Base-by-base conservation (phyloP, 2,113 vertebrate genomes). In the Microcebus griseorufus region DNA sequence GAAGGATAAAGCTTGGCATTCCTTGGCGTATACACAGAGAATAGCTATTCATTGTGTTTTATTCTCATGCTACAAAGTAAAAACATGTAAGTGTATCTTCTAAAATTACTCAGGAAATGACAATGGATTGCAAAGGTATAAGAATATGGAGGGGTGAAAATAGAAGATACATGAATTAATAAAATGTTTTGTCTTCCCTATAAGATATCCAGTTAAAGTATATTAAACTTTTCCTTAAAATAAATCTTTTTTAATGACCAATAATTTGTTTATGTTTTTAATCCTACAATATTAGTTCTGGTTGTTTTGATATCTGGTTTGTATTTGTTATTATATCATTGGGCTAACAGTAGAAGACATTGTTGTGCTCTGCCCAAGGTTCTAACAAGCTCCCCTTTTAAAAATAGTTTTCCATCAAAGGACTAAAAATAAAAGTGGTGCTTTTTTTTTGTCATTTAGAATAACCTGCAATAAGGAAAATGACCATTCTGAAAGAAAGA, bases 251-350 rank as follows among this genome's bases (percentile, higher is more conserved):
- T 69, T 82, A 79, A 42, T 75, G 25, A 85, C 86, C 53, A 22
- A 55, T 95, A 86, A 83, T 93, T 86, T 91, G 20, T 82, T 97
- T 10, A 45, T 81, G 53, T 80, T 96, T 97, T 81, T 32, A 80
- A 58, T 45, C 4, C 1, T 70, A 17, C 69, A 67, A 0, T 42
- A 27, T 58, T 48, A 22, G 4, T 32, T 94, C 42, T 27, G 18
- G 69, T n/a, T 67, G 86, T 72, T 92, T 76, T 88, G 58, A 25
- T 83, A 58, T 37, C 45, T 51, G 53, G 18, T 42, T 18, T 72
- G 72, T 81, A 39, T 78, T 83, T 95, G 37, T 97, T 94, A 80
- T 55, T 55, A 55, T 55, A 55, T 9, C 58, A 60, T 8, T 9
- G 2, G 45, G 25, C 1, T 78, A 64, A 65, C 58, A 62, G 48